phyloP scores from a whole-genome alignment of 30 jellyfish, hydroid and myxozoan genomes.

The Hydractinia echinata region DNA sequence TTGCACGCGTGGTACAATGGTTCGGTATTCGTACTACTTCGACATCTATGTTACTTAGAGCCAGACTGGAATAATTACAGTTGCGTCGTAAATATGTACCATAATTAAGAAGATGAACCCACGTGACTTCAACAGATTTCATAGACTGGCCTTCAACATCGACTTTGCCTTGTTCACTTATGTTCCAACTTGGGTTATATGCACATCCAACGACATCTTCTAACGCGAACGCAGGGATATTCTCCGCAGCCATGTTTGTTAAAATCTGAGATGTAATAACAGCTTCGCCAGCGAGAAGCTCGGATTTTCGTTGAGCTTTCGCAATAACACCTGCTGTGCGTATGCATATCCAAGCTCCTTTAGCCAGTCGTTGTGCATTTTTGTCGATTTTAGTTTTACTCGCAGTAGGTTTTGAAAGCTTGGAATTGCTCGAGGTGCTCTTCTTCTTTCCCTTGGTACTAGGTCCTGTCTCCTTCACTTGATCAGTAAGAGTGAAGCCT shows the following conservation, averaged over 20 bases:
- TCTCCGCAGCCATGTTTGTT: slow-evolving; percentile 16
- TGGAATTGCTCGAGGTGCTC: neutral
- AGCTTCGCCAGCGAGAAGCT: slow-evolving; percentile 42
- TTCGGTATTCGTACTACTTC: slow-evolving; percentile 43
- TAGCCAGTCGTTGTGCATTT: slow-evolving; percentile 48
- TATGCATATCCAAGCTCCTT: slow-evolving; percentile 70
- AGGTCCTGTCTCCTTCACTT: neutral
- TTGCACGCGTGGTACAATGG: slow-evolving; percentile 26
- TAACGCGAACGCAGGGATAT: slow-evolving; percentile 4
- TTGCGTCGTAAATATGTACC: slow-evolving; percentile 38
- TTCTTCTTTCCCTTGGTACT: slow-evolving; percentile 3
- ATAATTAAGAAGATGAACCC: slow-evolving; percentile 63
- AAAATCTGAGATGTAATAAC: slow-evolving; percentile 32
- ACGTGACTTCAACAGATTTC: slow-evolving; percentile 40
- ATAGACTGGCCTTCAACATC: neutral
- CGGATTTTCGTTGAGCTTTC: slow-evolving; percentile 61
- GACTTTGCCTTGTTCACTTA: slow-evolving; percentile 7
- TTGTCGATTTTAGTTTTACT: neutral
- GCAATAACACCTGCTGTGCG: slow-evolving; percentile 81
- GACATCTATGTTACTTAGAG: slow-evolving; percentile 32
- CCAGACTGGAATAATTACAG: slow-evolving; percentile 50
- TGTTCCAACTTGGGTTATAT: neutral
- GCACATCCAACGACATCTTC: slow-evolving; percentile 2
- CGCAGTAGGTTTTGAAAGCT: neutral
- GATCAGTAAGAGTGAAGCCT: slow-evolving; percentile 23